Conservation (phyloP, 2,888 invertebrate species). For the Morpho achilles region DNA sequence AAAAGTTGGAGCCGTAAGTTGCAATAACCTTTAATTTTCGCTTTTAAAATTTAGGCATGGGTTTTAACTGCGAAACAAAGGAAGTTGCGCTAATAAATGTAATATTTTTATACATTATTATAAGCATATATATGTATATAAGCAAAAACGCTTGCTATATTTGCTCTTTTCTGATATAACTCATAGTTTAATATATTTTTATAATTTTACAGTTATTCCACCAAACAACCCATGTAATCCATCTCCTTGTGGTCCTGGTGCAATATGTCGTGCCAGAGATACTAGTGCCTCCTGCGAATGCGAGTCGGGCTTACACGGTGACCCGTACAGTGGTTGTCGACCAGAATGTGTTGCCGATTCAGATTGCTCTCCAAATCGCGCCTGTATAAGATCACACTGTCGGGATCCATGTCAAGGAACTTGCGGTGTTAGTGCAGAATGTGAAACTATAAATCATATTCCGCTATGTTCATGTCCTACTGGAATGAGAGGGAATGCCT, state of each 20-base stretch:
- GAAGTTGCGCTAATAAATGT: slow-evolving; percentile 36
- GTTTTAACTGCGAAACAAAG: slow-evolving; percentile 70
- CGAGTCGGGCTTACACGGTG: slow-evolving; percentile 84
- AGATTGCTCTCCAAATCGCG: slow-evolving; percentile 90
- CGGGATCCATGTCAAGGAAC: slow-evolving; percentile 90
- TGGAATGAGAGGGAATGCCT: slow-evolving; percentile 85
- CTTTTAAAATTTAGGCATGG: slow-evolving; percentile 78
- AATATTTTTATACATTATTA: slow-evolving; percentile 17
- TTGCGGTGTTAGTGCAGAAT: slow-evolving; percentile 90
- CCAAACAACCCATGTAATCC: slow-evolving; percentile 88
- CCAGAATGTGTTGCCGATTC: slow-evolving; percentile 93
- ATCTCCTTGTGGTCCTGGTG: slow-evolving; percentile 90
- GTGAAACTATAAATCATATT: slow-evolving; percentile 85
- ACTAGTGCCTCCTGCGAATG: slow-evolving; percentile 86
- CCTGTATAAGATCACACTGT: slow-evolving; percentile 91
- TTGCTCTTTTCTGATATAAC: slow-evolving; percentile 36
- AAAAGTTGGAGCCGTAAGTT: slow-evolving; percentile 14
- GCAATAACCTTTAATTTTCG: slow-evolving; percentile 55
- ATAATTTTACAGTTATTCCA: slow-evolving; percentile 54
- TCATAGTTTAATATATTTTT: slow-evolving; percentile 9
- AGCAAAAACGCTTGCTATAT: slow-evolving; percentile 47
- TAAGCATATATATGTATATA: slow-evolving; percentile 1
- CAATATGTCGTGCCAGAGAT: slow-evolving; percentile 87
- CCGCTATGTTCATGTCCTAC: slow-evolving; percentile 85
- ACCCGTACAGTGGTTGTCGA: slow-evolving; percentile 86